Evolutionary conservation across 2,113 vertebrate species (phyloP).

Genomic region (Xiphias gladius): DNA sequence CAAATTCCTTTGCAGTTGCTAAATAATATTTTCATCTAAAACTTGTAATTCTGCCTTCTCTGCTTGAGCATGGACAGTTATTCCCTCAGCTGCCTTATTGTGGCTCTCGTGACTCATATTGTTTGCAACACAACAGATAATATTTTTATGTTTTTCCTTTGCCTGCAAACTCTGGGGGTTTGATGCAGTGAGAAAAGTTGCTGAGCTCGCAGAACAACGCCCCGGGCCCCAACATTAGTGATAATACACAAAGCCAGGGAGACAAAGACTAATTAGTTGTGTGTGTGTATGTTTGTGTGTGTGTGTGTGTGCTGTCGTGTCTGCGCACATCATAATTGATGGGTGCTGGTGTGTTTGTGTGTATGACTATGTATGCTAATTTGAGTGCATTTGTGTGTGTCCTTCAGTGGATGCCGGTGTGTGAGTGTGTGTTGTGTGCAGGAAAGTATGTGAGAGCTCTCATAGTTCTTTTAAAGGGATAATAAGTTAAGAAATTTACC

Average conservation of each 20-base stretch:
- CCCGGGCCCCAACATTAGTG: constrained; percentile 70
- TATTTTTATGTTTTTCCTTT: constrained; percentile 74
- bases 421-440: constrained; percentile 26
- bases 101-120: constrained; percentile 70
- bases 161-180: constrained; percentile 73
- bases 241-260: constrained; percentile 73
- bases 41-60: constrained; percentile 34
- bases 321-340: background rate
- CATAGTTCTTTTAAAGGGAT: constrained; percentile 48
- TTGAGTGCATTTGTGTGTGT: constrained; percentile 32
- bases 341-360: background rate
- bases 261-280: constrained; percentile 79
- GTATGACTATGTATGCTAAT: constrained; percentile 28
- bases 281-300: constrained; percentile 34
- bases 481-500: constrained; percentile 47
- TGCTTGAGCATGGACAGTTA: constrained; percentile 31
- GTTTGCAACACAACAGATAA: constrained; percentile 73
- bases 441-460: constrained; percentile 38
- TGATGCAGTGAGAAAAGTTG: constrained; percentile 75
- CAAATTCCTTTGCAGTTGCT: constrained; percentile 34
- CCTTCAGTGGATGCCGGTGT: constrained; percentile 32
- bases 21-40: constrained; percentile 38
- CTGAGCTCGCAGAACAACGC: constrained; percentile 75
- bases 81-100: constrained; percentile 64
- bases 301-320: constrained; percentile 24